Conservation (phyloP, 2,113 vertebrate genomes). For the Illadopsis cleaveri region DNA sequence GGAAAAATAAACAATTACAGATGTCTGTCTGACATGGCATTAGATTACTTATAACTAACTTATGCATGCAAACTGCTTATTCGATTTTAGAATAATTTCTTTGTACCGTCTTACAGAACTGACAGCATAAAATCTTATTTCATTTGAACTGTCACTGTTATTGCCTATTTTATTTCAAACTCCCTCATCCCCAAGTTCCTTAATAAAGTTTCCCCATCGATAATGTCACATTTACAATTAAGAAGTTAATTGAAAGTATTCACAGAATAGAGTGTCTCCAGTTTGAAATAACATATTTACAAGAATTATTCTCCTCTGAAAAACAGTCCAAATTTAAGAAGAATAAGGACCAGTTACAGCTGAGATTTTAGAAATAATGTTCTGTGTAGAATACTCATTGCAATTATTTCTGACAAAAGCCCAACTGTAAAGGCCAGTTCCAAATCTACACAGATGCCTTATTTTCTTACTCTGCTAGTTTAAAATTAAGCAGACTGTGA, state of each 20-base stretch:
- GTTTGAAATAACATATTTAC: not conserved
- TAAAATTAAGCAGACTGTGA: not conserved
- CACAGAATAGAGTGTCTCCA: not conserved
- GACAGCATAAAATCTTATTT: not conserved
- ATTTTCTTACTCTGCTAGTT: not conserved
- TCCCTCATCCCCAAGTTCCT: not conserved
- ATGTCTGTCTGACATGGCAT: not conserved
- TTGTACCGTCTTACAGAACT: not conserved
- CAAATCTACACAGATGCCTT: not conserved
- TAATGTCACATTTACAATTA: not conserved
- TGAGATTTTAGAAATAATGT: not conserved
- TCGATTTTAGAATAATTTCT: not conserved
- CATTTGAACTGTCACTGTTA: not conserved
- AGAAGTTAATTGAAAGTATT: not conserved
- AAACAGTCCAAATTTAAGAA: not conserved
- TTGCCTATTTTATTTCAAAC: not conserved
- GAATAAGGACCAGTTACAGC: not conserved
- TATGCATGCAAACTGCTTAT: not conserved
- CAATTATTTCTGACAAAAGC: not conserved
- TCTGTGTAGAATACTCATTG: not conserved
- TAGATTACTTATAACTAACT: not conserved
- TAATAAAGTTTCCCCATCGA: not conserved
- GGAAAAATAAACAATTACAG: constrained; percentile 12
- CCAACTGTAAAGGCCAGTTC: not conserved
- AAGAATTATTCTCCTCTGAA: not conserved